Evolutionary conservation across 2,797 vertebrate species (phyloP).

Genomic region (Silurus aristotelis): DNA sequence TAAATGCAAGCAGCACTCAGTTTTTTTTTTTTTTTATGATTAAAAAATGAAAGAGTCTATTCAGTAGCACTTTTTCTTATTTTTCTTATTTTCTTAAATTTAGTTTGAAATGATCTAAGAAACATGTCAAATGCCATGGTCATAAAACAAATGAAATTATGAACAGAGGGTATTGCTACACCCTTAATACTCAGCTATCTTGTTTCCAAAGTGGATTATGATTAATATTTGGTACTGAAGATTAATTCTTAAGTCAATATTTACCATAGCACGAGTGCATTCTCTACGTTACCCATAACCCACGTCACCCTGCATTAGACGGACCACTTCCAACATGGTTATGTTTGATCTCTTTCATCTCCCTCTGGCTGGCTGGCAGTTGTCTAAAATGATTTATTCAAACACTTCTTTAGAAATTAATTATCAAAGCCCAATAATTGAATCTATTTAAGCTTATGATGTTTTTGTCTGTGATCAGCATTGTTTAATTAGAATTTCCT

Average conservation of each 20-base stretch:
- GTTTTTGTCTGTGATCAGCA: conserved; percentile 66
- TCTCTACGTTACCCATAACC: background rate
- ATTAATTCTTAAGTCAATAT: background rate
- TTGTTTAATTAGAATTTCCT: conserved; percentile 74
- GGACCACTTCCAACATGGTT: background rate
- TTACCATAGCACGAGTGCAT: background rate
- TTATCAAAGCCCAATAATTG: conserved; percentile 59
- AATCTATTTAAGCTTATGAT: conserved; percentile 64
- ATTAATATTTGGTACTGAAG: background rate
- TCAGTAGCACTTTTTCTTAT: background rate
- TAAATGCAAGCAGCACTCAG: too few species aligned
- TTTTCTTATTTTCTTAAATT: too few species aligned
- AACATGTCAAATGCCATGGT: too few species aligned
- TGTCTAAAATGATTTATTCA: conserved; percentile 58
- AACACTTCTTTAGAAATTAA: conserved; percentile 54
- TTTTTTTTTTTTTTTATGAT: background rate
- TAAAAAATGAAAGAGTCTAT: background rate
- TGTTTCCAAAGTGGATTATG: background rate
- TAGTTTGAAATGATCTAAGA: background rate
- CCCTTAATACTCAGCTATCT: background rate
- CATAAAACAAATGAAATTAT: background rate
- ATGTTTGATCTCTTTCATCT: conserved; percentile 20
- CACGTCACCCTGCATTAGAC: background rate
- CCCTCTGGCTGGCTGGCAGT: conserved; percentile 32
- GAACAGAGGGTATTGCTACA: background rate